Percentiles rank a stretch among this genome's conserved stretches.
Conservation (phyloP, 1,140 invertebrate genomes). For the Sipha flava region DNA sequence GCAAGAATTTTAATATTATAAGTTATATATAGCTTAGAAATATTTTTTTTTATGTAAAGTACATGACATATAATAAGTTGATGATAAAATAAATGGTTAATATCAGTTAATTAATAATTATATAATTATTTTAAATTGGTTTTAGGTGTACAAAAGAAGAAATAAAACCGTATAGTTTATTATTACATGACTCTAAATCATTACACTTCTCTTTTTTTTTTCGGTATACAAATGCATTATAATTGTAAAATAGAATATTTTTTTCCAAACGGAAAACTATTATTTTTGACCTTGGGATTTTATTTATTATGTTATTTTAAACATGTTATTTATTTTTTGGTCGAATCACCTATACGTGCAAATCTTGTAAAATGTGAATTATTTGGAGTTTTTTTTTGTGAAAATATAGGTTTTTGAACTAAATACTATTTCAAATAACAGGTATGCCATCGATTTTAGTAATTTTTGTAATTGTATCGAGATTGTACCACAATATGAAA, state of each 20-base stretch:
- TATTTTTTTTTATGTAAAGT: not conserved
- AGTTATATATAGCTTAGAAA: not conserved
- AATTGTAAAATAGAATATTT: not conserved
- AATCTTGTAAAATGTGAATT: not conserved
- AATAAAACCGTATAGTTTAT: not conserved
- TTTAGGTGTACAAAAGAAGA: not conserved
- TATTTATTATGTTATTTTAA: not conserved
- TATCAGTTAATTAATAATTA: not conserved
- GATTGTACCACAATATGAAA: not conserved
- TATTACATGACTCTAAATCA: not conserved
- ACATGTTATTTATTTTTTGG: not conserved
- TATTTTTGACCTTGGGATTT: not conserved
- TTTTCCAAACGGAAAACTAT: not conserved
- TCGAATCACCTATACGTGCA: not conserved
- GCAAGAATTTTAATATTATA: not conserved
- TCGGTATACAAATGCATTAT: not conserved
- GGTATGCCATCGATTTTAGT: slow-evolving; percentile 2
- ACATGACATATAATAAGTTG: not conserved
- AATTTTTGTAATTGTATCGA: not conserved
- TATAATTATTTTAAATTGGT: not conserved
- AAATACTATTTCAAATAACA: not conserved
- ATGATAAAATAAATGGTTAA: not conserved
- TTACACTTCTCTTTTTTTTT: not conserved
- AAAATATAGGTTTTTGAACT: not conserved
- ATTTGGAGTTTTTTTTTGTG: not conserved